Evolutionary conservation across 1,140 invertebrate genomes (phyloP).

Genomic region (Chlorops oryzae): DNA sequence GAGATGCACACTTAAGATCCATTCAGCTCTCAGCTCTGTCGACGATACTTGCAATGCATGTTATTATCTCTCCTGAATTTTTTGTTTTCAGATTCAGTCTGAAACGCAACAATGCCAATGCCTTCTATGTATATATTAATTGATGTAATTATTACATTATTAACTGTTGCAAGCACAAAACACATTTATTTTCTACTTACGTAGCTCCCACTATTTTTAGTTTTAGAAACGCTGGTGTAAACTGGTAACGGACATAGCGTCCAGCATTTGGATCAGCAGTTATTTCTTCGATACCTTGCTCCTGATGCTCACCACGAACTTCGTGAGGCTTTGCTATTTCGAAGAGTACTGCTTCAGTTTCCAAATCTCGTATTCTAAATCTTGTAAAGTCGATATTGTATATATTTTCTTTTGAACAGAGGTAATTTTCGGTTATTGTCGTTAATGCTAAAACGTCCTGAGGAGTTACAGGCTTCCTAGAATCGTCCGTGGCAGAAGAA

Average conservation of each 20-base stretch:
- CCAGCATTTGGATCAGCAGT: slow-evolving; percentile 81
- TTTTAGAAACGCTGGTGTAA: slow-evolving; percentile 93
- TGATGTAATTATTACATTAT: slow-evolving; percentile 1
- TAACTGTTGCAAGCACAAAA: neutral
- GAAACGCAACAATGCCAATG: slow-evolving; percentile 1
- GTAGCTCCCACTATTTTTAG: slow-evolving; percentile 93
- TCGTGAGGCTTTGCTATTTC: slow-evolving; percentile 96
- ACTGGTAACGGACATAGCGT: slow-evolving; percentile 94
- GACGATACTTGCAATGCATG: too few relatives aligned
- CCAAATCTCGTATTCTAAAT: slow-evolving; percentile 95
- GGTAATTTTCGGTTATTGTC: slow-evolving; percentile 66
- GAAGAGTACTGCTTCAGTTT: slow-evolving; percentile 87
- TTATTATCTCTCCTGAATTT: too few relatives aligned
- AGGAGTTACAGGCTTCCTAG: slow-evolving; percentile 50
- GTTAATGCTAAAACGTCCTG: slow-evolving; percentile 58
- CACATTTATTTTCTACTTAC: slow-evolving; percentile 57
- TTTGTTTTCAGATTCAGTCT: slow-evolving; percentile 6
- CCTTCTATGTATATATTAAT: neutral
- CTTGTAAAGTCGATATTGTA: slow-evolving; percentile 97
- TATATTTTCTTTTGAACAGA: slow-evolving; percentile 91
- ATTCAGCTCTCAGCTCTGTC: too few relatives aligned
- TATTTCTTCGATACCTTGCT: too few relatives aligned
- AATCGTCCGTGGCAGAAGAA: neutral
- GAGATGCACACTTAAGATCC: too few relatives aligned
- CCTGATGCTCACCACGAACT: too few relatives aligned